Conservation (phyloP, 1,140 invertebrate genomes). For the Heliothis virescens region DNA sequence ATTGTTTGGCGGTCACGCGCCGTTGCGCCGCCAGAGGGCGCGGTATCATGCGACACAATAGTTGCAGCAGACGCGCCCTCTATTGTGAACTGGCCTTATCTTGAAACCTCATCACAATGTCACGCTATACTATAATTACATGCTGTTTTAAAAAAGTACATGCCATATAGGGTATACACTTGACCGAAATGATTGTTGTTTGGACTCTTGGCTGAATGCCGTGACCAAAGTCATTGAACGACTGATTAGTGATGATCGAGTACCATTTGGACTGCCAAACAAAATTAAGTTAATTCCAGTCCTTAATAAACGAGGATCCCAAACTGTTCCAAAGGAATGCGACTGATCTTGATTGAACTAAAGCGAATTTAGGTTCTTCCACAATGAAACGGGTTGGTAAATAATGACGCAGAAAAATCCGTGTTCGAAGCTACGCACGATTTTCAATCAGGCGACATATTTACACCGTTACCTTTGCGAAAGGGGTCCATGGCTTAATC, state of each 20-base stretch:
- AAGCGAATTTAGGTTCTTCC: too few relatives aligned
- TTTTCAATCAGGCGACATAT: not conserved
- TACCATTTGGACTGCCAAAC: constrained; percentile 23
- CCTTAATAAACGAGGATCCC: not conserved
- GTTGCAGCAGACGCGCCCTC: constrained; percentile 59
- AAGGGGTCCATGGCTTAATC: not conserved
- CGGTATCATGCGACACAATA: constrained; percentile 56
- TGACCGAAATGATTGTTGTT: constrained; percentile 30
- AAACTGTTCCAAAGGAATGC: not conserved
- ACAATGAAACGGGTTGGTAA: too few relatives aligned
- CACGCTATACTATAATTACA: constrained; percentile 49
- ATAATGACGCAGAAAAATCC: too few relatives aligned
- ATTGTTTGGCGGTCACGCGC: constrained; percentile 59
- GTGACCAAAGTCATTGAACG: constrained; percentile 44
- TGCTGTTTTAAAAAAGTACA: constrained; percentile 8
- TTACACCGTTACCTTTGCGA: constrained; percentile 11
- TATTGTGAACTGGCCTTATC: constrained; percentile 65
- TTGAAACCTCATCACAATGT: constrained; percentile 34
- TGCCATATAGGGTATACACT: constrained; percentile 25
- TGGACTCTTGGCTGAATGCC: constrained; percentile 24
- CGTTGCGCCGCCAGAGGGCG: constrained; percentile 64
- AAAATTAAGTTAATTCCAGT: constrained; percentile 19
- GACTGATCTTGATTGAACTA: too few relatives aligned
- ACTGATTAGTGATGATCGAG: constrained; percentile 13
- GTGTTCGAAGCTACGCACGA: not conserved